Base-by-base conservation (phyloP, 2,888 invertebrate species). In the Steinernema scapterisci region DNA sequence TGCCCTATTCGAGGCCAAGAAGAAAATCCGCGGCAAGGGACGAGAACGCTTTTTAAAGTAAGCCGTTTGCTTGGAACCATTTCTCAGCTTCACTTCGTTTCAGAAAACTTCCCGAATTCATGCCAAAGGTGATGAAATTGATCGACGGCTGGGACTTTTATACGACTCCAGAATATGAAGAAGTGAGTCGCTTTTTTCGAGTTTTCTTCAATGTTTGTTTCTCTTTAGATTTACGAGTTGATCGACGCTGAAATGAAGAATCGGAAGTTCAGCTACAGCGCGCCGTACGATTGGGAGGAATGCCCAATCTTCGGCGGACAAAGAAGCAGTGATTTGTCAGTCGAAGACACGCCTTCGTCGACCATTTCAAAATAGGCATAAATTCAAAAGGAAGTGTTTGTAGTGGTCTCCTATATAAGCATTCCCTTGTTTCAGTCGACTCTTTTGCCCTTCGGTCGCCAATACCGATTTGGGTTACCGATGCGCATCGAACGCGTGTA, bases 101-200 rank as follows among this genome's bases (percentile, higher is more conserved):
- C 3, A 70, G 74, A 25, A 70, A 25, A 19, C 70, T 74, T n/a
- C 74, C 74, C 23, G 43, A 21, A 1, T 27, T 13, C 21, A 27
- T 74, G 23, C 16, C 21, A 7, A 16, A 16, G 1, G 43, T 74
- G 9, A 19, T 70, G 70, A 5, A n/a, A 38, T n/a, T 46, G 38
- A 70, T 70, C 27, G 70, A 74, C 23, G 23, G 21, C 9, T 48
- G 45, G 23, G 9, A 27, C 5, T 63, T 31, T 27, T 1, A 16
- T 2, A 63, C 63, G 31, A 63, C 1, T 7, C 63, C 63, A 5
- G 63, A 63, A 9, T 63, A 63, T 63, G 7, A 63, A 27, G 27
- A 9, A 6, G 52, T 48, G 19, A 48, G 16, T 48, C 19, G 48
- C 6, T 9, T 11, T 11, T 23, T 3, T 52, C n/a, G 5, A 23